A percentile compares a stretch with the other conserved stretches of the same genome.
These are phyloP conservation scores for Rhamphomyia laevipes DNA, from an alignment of 2,888 invertebrate genomes.

Conservation along the genomic window DNA sequence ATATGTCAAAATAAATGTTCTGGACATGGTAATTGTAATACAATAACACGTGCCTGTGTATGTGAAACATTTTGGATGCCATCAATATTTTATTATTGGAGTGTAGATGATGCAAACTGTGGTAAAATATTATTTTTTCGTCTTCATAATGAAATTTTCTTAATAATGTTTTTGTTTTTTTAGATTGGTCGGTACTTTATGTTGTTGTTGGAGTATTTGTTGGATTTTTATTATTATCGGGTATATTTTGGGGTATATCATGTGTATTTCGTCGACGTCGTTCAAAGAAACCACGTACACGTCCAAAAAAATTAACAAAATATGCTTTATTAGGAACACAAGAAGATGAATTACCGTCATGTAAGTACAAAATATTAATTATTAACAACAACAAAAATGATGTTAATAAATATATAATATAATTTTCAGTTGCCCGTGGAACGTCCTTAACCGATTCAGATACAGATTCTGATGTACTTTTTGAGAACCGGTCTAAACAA, in stretches of 20 bases:
- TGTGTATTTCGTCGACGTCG: constrained; percentile 47
- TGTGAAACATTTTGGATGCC: constrained; percentile 98
- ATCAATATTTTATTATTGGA: constrained; percentile 55
- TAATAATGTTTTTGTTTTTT: constrained; percentile 5
- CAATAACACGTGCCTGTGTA: constrained; percentile 67
- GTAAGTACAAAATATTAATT: constrained; percentile 19
- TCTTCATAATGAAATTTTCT: neutral
- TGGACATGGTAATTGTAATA: constrained; percentile 81
- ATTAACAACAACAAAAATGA: neutral
- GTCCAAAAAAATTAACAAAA: constrained; percentile 47
- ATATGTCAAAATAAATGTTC: constrained; percentile 90
- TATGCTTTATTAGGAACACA: constrained; percentile 60
- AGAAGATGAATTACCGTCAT: constrained; percentile 46
- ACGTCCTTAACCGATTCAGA: constrained; percentile 63
- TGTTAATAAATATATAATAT: constrained; percentile 7
- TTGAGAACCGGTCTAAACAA: constrained; percentile 50
- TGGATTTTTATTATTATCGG: constrained; percentile 47
- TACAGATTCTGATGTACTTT: constrained; percentile 74
- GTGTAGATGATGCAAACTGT: constrained; percentile 64
- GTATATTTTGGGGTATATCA: constrained; percentile 50
- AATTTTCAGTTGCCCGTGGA: constrained; percentile 28
- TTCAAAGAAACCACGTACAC: constrained; percentile 40
- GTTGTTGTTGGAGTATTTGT: constrained; percentile 64
- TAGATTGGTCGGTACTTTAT: constrained; percentile 91
- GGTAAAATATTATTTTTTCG: constrained; percentile 41